Evolutionary conservation across 2,888 invertebrate species (phyloP).

Genomic region (Tholera decimalis): DNA sequence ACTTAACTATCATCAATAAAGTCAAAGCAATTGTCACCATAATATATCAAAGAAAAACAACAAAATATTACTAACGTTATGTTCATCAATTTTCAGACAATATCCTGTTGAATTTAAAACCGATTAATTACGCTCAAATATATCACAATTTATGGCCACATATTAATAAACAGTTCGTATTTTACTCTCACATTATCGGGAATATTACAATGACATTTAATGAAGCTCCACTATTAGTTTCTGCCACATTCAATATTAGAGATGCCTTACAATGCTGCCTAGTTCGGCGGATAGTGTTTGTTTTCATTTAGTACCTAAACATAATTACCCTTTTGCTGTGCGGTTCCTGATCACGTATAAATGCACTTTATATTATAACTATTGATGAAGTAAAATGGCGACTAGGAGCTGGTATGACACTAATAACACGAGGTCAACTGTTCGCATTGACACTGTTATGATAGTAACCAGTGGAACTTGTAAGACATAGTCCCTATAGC

Average conservation of each 20-base stretch:
- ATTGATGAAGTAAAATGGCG: not conserved
- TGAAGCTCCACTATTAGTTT: slow-evolving; percentile 47
- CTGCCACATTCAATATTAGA: slow-evolving; percentile 57
- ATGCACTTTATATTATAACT: slow-evolving; percentile 11
- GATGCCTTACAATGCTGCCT: slow-evolving; percentile 42
- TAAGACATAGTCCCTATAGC: not conserved
- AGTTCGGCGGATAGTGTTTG: slow-evolving; percentile 37
- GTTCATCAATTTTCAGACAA: slow-evolving; percentile 41
- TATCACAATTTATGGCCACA: slow-evolving; percentile 37
- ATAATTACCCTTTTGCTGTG: slow-evolving; percentile 35
- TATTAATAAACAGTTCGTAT: slow-evolving; percentile 52
- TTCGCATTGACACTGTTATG: slow-evolving; percentile 4
- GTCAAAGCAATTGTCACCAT: not conserved
- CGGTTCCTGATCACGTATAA: slow-evolving; percentile 36
- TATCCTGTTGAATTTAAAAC: slow-evolving; percentile 47
- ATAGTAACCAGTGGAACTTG: not conserved
- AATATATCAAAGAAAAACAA: slow-evolving; percentile 14
- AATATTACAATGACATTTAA: slow-evolving; percentile 46
- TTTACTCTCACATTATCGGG: slow-evolving; percentile 40
- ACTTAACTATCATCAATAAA: too few species aligned
- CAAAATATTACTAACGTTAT: slow-evolving; percentile 25
- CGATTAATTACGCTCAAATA: slow-evolving; percentile 43
- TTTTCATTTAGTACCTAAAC: slow-evolving; percentile 46
- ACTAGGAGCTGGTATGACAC: not conserved
- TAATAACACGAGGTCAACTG: slow-evolving; percentile 2